phyloP scores from a whole-genome alignment of 2,113 vertebrate species.

The Balaeniceps rex region DNA sequence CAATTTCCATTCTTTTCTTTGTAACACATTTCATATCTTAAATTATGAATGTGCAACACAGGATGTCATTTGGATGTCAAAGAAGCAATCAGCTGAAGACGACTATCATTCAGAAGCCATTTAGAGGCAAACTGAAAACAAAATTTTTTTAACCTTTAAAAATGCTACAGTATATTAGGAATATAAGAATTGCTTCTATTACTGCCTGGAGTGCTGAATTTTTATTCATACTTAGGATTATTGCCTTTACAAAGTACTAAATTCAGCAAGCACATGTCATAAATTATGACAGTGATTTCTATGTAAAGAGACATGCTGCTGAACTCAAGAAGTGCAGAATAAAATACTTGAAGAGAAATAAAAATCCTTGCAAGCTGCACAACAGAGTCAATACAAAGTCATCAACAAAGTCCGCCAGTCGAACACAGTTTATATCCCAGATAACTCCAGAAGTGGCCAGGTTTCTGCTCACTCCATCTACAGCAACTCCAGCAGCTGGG shows the following conservation, averaged over 20 bases:
- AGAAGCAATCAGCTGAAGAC: slow-evolving; percentile 33
- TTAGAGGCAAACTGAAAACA: background rate
- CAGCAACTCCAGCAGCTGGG: background rate
- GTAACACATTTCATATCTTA: background rate
- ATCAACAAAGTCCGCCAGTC: background rate
- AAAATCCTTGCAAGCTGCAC: background rate
- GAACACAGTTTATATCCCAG: background rate
- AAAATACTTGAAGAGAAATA: background rate
- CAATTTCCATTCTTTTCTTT: background rate
- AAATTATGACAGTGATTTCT: slow-evolving; percentile 24
- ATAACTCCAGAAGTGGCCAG: background rate
- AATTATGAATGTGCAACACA: slow-evolving; percentile 4
- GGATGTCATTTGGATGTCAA: slow-evolving; percentile 10
- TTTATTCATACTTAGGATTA: slow-evolving; percentile 54
- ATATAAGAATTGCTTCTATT: slow-evolving; percentile 26
- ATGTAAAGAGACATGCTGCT: background rate
- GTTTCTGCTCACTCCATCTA: background rate
- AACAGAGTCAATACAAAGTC: background rate
- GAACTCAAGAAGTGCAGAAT: background rate
- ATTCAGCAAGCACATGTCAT: slow-evolving; percentile 18
- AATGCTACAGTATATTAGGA: background rate
- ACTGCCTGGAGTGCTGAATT: slow-evolving; percentile 15
- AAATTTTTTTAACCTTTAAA: background rate
- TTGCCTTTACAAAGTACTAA: slow-evolving; percentile 39
- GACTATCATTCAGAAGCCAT: slow-evolving; percentile 29